Percentiles rank a stretch among this genome's conserved stretches.
Evolutionary conservation across 2,797 vertebrate species (phyloP).

Genomic region (Labeo calbasu): DNA sequence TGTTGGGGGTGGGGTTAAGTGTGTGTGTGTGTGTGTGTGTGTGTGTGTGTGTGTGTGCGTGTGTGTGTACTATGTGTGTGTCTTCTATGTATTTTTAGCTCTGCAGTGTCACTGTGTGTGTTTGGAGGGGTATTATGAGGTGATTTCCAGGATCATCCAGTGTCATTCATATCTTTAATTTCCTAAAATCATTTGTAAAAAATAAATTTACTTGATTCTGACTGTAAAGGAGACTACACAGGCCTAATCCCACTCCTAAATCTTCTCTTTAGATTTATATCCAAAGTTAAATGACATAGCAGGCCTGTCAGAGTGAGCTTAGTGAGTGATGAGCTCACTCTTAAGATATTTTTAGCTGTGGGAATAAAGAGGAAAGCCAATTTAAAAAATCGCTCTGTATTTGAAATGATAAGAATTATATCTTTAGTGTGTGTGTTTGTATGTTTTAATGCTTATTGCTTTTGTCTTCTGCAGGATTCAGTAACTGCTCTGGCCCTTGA

Average conservation of each 20-base stretch:
- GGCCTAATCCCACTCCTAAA: not conserved
- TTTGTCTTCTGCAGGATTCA: constrained; percentile 85
- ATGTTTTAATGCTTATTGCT: constrained; percentile 18
- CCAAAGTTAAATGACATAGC: not conserved
- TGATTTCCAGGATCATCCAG: not conserved
- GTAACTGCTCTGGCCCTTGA: constrained; percentile 94
- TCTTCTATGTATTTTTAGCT: constrained; percentile 37
- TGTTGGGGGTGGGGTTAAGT: constrained; percentile 44
- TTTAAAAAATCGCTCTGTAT: not conserved
- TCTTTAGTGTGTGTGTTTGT: not conserved
- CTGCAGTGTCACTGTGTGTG: constrained; percentile 27
- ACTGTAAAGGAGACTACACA: not conserved
- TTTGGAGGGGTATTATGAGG: constrained; percentile 6
- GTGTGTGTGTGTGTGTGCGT: constrained; percentile 46
- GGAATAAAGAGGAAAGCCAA: not conserved
- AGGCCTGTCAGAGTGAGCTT: not conserved
- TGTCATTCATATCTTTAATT: not conserved
- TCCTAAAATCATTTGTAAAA: not conserved
- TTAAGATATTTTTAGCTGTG: not conserved
- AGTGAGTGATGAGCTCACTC: not conserved
- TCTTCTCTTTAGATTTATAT: not conserved
- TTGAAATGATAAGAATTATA: not conserved
- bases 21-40: constrained; percentile 53
- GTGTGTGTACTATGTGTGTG: constrained; percentile 24
- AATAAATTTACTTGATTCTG: not conserved